Conservation (phyloP, 2,113 vertebrate species). For the Myiagra hebetior region DNA sequence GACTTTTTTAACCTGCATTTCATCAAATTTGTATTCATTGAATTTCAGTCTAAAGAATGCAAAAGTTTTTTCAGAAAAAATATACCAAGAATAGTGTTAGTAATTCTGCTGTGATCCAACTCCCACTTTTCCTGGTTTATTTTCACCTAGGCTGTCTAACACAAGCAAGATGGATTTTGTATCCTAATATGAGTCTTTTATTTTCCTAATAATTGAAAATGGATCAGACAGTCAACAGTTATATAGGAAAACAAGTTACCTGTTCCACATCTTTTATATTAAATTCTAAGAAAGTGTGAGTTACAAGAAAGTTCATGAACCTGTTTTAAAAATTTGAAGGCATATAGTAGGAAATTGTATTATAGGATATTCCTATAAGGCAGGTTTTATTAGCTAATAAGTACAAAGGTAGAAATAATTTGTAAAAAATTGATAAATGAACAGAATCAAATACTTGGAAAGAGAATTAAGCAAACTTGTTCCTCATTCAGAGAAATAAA, state of each 20-base stretch:
- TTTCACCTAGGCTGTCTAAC: not conserved
- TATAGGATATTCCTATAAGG: not conserved
- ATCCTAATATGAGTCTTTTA: not conserved
- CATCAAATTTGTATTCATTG: not conserved
- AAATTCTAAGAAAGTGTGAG: not conserved
- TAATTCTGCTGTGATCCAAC: not conserved
- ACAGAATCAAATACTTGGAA: not conserved
- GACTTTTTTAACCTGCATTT: not conserved
- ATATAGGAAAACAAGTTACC: not conserved
- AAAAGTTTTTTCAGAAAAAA: not conserved
- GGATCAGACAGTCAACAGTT: not conserved
- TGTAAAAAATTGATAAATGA: not conserved
- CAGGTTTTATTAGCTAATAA: not conserved
- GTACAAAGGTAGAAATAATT: not conserved
- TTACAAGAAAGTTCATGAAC: not conserved
- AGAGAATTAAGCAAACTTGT: not conserved
- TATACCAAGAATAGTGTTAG: not conserved
- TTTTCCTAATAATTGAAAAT: not conserved
- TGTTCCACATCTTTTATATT: not conserved
- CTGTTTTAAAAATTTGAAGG: not conserved
- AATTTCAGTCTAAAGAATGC: not conserved
- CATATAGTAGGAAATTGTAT: not conserved
- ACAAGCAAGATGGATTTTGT: not conserved
- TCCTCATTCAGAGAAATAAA: not conserved
- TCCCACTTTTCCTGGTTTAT: not conserved